Evolutionary conservation across 2,113 vertebrate species (phyloP).

Genomic region (Dolichallabes microphthalmus): DNA sequence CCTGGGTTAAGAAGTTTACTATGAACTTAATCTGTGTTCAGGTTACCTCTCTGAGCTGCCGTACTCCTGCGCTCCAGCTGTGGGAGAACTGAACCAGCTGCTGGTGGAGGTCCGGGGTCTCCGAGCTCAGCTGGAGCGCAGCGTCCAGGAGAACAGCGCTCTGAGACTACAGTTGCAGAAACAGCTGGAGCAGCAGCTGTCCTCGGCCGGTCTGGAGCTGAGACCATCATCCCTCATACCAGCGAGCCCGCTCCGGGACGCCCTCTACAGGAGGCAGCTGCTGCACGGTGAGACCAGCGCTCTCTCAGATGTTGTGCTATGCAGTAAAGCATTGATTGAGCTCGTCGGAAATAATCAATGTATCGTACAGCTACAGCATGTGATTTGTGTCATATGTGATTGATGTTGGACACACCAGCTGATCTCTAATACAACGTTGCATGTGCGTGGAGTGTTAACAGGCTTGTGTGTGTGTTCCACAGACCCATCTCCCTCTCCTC

Average conservation of each 20-base stretch:
- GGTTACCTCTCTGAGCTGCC: slow-evolving; percentile 63
- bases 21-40: slow-evolving; percentile 51
- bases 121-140: slow-evolving; percentile 76
- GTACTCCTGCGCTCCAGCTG: slow-evolving; percentile 49
- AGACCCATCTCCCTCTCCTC: slow-evolving; percentile 85
- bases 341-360: not conserved
- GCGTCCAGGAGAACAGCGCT: slow-evolving; percentile 78
- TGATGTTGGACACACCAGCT: not conserved
- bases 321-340: not conserved
- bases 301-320: not conserved
- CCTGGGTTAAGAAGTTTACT: not conserved
- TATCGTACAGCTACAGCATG: not conserved
- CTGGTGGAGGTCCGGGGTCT: slow-evolving; percentile 78
- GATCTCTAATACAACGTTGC: not conserved
- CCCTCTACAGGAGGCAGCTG: slow-evolving; percentile 65
- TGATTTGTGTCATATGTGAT: not conserved
- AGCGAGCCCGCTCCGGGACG: slow-evolving; percentile 66
- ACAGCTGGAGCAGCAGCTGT: slow-evolving; percentile 73
- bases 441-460: slow-evolving; percentile 18
- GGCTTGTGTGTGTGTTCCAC: slow-evolving; percentile 59
- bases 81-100: slow-evolving; percentile 73
- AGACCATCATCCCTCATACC: slow-evolving; percentile 65
- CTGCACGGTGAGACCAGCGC: slow-evolving; percentile 69
- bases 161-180: slow-evolving; percentile 77
- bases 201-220: slow-evolving; percentile 38